A percentile compares a stretch with the other conserved stretches of the same genome.
Conservation (phyloP, 2,797 vertebrate species). For the Xenops minutus region DNA sequence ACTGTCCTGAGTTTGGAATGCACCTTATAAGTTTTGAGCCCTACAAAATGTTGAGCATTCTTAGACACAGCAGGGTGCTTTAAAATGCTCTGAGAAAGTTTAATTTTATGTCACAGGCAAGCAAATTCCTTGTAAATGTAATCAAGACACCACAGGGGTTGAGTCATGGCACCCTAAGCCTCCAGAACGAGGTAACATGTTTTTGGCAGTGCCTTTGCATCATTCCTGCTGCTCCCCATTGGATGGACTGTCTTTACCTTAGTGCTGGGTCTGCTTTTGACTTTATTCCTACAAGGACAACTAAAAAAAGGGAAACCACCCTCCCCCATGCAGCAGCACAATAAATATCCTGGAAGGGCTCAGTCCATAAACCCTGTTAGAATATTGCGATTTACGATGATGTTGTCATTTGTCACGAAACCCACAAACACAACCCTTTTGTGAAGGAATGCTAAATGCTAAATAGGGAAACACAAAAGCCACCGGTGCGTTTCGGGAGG, state of each 20-base stretch:
- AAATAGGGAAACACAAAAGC: not conserved
- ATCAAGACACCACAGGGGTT: not conserved
- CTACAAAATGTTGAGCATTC: fast-evolving
- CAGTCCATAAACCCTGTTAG: not conserved
- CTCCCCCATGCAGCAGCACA: not conserved
- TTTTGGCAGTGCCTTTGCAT: not conserved
- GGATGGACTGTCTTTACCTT: not conserved
- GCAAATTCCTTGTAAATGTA: not conserved
- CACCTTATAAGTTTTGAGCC: not conserved
- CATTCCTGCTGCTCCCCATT: not conserved
- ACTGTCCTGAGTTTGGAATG: not conserved
- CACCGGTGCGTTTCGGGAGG: not conserved
- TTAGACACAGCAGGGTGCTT: not conserved
- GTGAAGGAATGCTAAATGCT: not conserved
- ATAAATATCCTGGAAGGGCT: not conserved
- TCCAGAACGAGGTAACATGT: not conserved
- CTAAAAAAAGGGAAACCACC: not conserved
- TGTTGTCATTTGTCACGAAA: conserved; percentile 1
- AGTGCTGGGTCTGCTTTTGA: not conserved
- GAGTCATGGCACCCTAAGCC: not conserved
- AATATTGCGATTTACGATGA: not conserved
- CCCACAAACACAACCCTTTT: not conserved
- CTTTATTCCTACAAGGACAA: not conserved
- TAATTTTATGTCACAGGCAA: not conserved
- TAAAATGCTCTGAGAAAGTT: not conserved